These are phyloP conservation scores for Serinus canaria DNA, from an alignment of 2,113 vertebrate species.

Conservation along the genomic window DNA sequence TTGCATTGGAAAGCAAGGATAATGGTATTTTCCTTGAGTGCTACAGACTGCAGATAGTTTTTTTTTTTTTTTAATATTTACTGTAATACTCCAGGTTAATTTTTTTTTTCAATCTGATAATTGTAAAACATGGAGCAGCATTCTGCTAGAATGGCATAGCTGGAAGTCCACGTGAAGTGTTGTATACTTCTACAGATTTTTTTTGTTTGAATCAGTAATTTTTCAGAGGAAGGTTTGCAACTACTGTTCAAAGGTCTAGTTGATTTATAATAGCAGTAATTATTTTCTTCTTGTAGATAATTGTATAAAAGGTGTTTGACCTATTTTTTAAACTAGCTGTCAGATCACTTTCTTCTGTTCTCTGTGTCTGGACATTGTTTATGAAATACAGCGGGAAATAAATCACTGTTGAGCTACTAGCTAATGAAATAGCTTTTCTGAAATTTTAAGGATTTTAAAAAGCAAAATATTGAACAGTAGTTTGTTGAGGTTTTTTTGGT, in stretches of 20 bases:
- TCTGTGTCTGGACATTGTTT: not conserved
- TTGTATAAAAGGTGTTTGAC: not conserved
- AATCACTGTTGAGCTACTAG: not conserved
- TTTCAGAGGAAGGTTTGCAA: not conserved
- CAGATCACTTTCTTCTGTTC: not conserved
- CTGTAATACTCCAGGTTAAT: not conserved
- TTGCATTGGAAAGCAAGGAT: constrained; percentile 23
- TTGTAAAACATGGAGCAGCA: not conserved
- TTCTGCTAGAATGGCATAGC: not conserved
- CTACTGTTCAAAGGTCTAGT: not conserved
- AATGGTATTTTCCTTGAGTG: not conserved
- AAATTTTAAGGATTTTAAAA: not conserved
- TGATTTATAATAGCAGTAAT: not conserved
- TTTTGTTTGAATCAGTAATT: not conserved
- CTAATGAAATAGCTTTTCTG: not conserved
- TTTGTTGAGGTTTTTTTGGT: not conserved
- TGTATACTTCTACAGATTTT: not conserved
- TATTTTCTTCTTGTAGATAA: not conserved
- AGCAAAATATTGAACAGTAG: not conserved
- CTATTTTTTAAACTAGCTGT: not conserved
- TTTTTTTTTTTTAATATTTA: not conserved
- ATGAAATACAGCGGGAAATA: not conserved
- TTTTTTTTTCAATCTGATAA: not conserved
- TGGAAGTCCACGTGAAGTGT: not conserved
- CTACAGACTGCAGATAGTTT: not conserved